phyloP scores from a whole-genome alignment of 2,113 vertebrate genomes.

The Dunckerocampus dactyliophorus region DNA sequence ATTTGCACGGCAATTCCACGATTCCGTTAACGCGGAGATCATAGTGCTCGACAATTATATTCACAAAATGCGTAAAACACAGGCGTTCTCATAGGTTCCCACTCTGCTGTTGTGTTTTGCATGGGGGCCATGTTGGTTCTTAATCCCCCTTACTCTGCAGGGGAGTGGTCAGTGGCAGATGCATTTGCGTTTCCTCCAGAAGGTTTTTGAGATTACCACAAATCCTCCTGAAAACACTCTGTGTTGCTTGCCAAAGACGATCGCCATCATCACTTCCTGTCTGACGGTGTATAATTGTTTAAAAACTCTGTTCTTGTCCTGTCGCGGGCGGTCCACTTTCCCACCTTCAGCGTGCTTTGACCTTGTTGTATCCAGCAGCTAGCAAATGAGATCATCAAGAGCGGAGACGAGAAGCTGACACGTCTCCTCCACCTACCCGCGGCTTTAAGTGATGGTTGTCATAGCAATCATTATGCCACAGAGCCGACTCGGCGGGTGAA shows the following conservation, averaged over 20 bases:
- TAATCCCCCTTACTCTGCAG: slow-evolving; percentile 63
- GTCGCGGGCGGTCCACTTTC: slow-evolving; percentile 63
- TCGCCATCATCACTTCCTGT: slow-evolving; percentile 35
- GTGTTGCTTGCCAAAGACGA: slow-evolving; percentile 58
- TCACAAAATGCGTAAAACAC: background rate
- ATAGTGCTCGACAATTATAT: too few relatives aligned
- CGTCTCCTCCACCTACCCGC: slow-evolving; percentile 70
- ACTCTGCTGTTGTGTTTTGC: slow-evolving; percentile 46
- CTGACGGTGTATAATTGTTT: slow-evolving; percentile 59
- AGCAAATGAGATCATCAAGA: slow-evolving; percentile 73
- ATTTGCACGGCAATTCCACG: too few relatives aligned
- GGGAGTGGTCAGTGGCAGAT: slow-evolving; percentile 67
- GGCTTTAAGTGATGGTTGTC: slow-evolving; percentile 77
- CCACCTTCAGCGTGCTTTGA: slow-evolving; percentile 67
- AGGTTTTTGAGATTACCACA: slow-evolving; percentile 72
- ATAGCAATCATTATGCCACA: slow-evolving; percentile 76
- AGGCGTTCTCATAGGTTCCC: slow-evolving; percentile 41
- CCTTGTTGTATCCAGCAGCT: slow-evolving; percentile 71
- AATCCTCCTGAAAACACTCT: slow-evolving; percentile 61
- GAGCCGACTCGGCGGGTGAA: slow-evolving; percentile 67
- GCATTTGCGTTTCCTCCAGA: slow-evolving; percentile 70
- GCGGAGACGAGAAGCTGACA: slow-evolving; percentile 69
- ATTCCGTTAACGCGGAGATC: too few relatives aligned
- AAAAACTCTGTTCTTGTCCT: slow-evolving; percentile 53
- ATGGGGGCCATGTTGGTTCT: slow-evolving; percentile 57